These are phyloP conservation scores for Nannoperca obscura DNA, from an alignment of 2,797 vertebrate species.

Conservation along the genomic window DNA sequence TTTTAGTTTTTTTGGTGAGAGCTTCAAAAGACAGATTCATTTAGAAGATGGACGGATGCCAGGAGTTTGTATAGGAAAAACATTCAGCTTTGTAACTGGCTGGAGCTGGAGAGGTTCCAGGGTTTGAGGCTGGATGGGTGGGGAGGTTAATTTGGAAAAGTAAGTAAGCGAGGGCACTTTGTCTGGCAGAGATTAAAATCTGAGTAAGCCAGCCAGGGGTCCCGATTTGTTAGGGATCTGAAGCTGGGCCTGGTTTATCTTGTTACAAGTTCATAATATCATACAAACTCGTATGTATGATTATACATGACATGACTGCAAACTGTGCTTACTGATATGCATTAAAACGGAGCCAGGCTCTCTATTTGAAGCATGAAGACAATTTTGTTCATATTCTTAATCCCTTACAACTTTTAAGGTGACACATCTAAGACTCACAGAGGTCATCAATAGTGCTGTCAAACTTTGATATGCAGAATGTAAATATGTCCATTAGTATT, in stretches of 20 bases:
- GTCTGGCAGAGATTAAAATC: slow-evolving; percentile 56
- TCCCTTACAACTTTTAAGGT: neutral
- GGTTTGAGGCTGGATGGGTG: slow-evolving; percentile 21
- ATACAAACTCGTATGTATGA: neutral
- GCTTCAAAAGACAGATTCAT: slow-evolving; percentile 61
- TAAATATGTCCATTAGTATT: neutral
- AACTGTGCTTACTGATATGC: neutral
- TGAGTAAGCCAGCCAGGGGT: slow-evolving; percentile 14
- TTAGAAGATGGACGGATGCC: slow-evolving; percentile 65
- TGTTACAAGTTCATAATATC: neutral
- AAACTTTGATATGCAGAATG: neutral
- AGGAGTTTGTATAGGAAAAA: slow-evolving; percentile 42
- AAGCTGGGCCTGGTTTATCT: slow-evolving; percentile 10
- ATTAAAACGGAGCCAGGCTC: neutral
- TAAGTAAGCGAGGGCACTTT: slow-evolving; percentile 35
- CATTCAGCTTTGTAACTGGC: slow-evolving; percentile 41
- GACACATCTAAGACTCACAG: neutral
- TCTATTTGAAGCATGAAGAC: neutral
- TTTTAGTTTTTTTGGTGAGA: slow-evolving; percentile 17
- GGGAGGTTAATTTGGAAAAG: slow-evolving; percentile 55
- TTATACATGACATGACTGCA: neutral
- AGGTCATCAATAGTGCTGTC: neutral
- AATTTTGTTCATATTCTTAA: neutral
- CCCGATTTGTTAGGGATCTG: slow-evolving; percentile 33
- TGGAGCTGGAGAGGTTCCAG: slow-evolving; percentile 57